Conservation (phyloP, 2,888 invertebrate species). For the Keiferia lycopersicella region DNA sequence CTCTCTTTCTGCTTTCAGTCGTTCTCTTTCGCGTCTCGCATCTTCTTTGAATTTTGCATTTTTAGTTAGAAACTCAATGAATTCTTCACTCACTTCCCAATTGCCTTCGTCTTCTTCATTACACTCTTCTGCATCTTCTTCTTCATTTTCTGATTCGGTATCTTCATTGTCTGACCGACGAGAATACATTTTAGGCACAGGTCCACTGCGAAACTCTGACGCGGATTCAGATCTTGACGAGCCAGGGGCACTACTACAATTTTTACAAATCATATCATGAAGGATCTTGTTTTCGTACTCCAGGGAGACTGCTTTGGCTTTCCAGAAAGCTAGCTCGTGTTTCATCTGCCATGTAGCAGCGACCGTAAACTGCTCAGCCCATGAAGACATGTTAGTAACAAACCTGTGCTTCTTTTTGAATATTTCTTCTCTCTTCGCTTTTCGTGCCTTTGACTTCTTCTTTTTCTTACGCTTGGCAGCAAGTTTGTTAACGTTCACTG, state of each 20-base stretch:
- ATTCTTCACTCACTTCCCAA: constrained; percentile 83
- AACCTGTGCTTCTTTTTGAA: constrained; percentile 41
- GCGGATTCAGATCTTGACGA: neutral
- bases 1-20: constrained; percentile 43
- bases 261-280: constrained; percentile 71
- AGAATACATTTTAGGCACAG: neutral
- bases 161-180: neutral
- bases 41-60: constrained; percentile 80
- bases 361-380: constrained; percentile 64
- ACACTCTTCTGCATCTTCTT: constrained; percentile 31
- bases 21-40: constrained; percentile 54
- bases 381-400: constrained; percentile 60
- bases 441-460: constrained; percentile 36
- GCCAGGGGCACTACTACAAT: constrained; percentile 27
- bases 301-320: constrained; percentile 78
- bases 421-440: constrained; percentile 9
- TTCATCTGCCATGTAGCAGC: constrained; percentile 76
- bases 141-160: constrained; percentile 29
- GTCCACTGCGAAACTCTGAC: neutral
- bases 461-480: constrained; percentile 42
- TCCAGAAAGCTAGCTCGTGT: constrained; percentile 83
- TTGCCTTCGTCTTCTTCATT: constrained; percentile 35
- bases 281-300: constrained; percentile 81
- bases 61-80: constrained; percentile 81
- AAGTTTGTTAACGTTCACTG: constrained; percentile 34